Base-by-base conservation (phyloP, 2,113 vertebrate species). In the Dissostichus mawsoni region DNA sequence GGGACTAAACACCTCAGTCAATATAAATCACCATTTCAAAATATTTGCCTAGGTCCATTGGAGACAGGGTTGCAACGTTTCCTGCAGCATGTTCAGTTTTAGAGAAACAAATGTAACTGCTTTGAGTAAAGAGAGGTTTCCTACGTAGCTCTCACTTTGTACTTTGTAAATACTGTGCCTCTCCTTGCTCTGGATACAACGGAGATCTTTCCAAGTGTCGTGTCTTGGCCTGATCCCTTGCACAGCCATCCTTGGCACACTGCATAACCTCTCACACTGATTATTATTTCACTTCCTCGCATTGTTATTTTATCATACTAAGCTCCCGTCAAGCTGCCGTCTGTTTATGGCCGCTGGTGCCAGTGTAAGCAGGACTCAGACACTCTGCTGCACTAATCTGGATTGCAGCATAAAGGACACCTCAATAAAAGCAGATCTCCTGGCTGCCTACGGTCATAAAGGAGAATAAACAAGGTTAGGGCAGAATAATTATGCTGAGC, bases 341-440 rank as follows among this genome's bases (percentile, higher is more conserved):
- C 69, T 92, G 93, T 94, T 92, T 93, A 86, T 84, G 87, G 82
- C 63, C 57, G 25, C 4, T 75, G 80, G 85, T 91, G 90, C 90
- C 91, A 90, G 74, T 84, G 83, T 86, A 84, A 90, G 78, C 87
- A 87, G 84, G 78, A 89, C 76, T 88, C 81, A 76, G 81, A 84
- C 76, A 59, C 75, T 78, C 69, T 50, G 84, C 76, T 53, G 73
- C 85, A 81, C 84, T 91, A 89, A 87, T 91, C 86, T 83, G 84
- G 88, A 88, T 90, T 83, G 82, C 25, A 41, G 68, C 41, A 80
- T 82, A 78, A 85, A 80, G 48, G 65, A 74, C 75, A 87, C 87
- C 87, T 91, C 90, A 93, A 92, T 92, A 91, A 93, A 92, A 90
- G 71, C 84, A 90, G 80, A 86, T 88, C 89, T 91, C 74, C 80